Percentiles rank a stretch among this genome's conserved stretches.
These are phyloP conservation scores for Drosophila busckii DNA, from an alignment of 1,140 invertebrate species.

Conservation along the genomic window DNA sequence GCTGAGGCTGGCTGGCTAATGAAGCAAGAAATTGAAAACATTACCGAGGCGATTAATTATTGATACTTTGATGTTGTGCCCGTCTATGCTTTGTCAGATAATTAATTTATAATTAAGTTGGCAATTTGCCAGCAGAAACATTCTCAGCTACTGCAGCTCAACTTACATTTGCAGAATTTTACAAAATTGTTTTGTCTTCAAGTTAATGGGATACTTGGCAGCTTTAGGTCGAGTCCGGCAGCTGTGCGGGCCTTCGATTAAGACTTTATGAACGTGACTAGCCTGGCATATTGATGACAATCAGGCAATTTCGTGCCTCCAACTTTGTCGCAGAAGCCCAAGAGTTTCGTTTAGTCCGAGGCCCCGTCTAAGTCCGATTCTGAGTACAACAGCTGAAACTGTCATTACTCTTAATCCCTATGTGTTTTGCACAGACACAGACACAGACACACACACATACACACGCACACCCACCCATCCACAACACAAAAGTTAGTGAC, in stretches of 20 bases:
- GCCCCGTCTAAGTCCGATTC: no score
- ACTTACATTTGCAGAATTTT: constrained; percentile 3
- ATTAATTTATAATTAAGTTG: constrained; percentile 77
- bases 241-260: constrained; percentile 50
- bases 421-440: no score
- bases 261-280: constrained; percentile 60
- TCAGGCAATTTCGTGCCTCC: constrained; percentile 3
- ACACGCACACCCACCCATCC: no score
- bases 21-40: constrained; percentile 76
- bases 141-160: constrained; percentile 7
- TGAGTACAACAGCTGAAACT: constrained; percentile 8
- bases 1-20: constrained; percentile 62
- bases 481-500: no score
- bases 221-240: constrained; percentile 47
- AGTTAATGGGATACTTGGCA: no score
- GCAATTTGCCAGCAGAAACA: constrained; percentile 40
- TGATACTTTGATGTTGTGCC: constrained; percentile 66
- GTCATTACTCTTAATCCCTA: constrained; percentile 65
- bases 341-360: constrained; percentile 22
- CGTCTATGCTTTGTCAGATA: constrained; percentile 38
- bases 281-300: constrained; percentile 58
- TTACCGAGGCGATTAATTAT: constrained; percentile 75
- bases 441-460: no score
- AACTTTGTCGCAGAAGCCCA: constrained; percentile 1
- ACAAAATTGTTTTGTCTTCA: constrained; percentile 12